These are phyloP conservation scores for Melanchra persicariae DNA, from an alignment of 2,888 invertebrate species.

Conservation along the genomic window DNA sequence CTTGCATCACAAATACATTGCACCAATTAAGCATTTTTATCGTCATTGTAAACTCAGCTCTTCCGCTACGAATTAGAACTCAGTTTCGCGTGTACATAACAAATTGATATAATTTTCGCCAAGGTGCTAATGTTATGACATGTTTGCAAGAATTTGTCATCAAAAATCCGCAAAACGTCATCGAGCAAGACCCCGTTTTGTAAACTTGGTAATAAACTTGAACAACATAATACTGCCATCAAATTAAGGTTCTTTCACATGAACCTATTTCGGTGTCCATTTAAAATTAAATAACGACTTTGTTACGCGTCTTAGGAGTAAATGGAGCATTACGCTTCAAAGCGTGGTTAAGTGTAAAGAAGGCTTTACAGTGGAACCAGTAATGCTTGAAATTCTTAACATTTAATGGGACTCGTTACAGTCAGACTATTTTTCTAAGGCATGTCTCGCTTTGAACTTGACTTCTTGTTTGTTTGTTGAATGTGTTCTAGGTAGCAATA, in stretches of 20 bases:
- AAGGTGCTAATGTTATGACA: conserved; percentile 50
- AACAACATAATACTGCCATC: neutral
- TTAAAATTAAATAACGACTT: neutral
- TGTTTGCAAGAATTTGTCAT: conserved; percentile 43
- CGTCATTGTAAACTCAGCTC: conserved; percentile 22
- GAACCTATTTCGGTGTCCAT: conserved; percentile 6
- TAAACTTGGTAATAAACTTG: conserved; percentile 33
- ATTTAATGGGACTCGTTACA: conserved; percentile 37
- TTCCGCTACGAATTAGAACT: conserved; percentile 13
- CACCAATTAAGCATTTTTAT: conserved; percentile 38
- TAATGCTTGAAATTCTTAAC: conserved; percentile 34
- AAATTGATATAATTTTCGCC: conserved; percentile 37
- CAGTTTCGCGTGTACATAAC: conserved; percentile 27
- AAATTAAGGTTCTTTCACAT: conserved; percentile 1
- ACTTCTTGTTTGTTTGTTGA: conserved; percentile 17
- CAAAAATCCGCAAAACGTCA: conserved; percentile 21
- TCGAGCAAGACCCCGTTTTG: conserved; percentile 43
- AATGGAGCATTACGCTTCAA: conserved; percentile 1
- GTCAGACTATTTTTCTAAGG: conserved; percentile 39
- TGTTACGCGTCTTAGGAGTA: neutral
- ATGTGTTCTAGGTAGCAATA: conserved; percentile 27
- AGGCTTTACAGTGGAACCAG: conserved; percentile 11
- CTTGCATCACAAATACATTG: conserved; percentile 57
- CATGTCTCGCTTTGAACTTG: conserved; percentile 43
- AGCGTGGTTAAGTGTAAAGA: neutral